A percentile compares a stretch with the other conserved stretches of the same genome.
Conservation (phyloP, 2,113 vertebrate genomes). For the Pithys albifrons region DNA sequence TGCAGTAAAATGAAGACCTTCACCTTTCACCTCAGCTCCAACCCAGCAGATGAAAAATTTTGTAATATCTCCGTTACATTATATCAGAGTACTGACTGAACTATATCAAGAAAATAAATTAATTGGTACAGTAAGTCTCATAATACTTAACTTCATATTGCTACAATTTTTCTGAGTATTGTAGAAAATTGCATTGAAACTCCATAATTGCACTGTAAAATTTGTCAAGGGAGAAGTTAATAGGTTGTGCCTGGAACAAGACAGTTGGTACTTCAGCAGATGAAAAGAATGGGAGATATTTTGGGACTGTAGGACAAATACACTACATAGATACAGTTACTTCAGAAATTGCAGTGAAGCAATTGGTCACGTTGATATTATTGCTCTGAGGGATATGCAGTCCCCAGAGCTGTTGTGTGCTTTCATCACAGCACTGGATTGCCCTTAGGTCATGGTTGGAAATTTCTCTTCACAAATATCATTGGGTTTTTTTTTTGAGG, state of each 20-base stretch:
- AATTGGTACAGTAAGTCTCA: neutral
- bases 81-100: neutral
- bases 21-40: neutral
- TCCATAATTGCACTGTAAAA: neutral
- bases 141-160: neutral
- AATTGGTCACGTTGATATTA: neutral
- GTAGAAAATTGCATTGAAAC: constrained; percentile 1
- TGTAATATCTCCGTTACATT: neutral
- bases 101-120: neutral
- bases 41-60: neutral
- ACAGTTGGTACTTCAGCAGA: constrained; percentile 1
- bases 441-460: neutral
- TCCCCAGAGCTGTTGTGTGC: neutral
- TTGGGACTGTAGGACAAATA: neutral
- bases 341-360: neutral
- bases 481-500: neutral
- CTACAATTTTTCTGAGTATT: neutral
- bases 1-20: neutral
- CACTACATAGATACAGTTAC: neutral
- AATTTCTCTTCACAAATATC: neutral
- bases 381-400: neutral
- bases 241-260: neutral
- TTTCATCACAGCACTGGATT: neutral
- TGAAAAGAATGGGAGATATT: neutral
- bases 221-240: constrained; percentile 9